Evolutionary conservation across 2,113 vertebrate species (phyloP).

Genomic region (Notiomystis cincta): DNA sequence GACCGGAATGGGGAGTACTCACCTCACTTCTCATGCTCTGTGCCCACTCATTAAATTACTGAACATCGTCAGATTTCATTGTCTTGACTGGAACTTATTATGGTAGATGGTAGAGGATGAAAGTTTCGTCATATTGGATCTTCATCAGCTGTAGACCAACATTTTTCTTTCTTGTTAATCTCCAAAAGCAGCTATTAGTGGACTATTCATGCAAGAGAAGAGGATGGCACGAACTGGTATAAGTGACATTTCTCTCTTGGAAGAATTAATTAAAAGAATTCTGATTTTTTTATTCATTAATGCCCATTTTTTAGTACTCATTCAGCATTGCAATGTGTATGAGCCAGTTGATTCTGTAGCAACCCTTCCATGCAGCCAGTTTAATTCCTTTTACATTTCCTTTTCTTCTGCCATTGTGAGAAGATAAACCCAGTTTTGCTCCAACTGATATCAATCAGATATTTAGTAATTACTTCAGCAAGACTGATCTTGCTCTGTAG

Average conservation of each 20-base stretch:
- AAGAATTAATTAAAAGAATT: not conserved
- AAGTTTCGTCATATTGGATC: not conserved
- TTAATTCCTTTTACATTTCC: not conserved
- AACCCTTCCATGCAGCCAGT: not conserved
- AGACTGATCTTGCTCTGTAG: not conserved
- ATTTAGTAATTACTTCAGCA: not conserved
- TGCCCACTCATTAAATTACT: not conserved
- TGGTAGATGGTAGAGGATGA: not conserved
- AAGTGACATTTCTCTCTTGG: not conserved
- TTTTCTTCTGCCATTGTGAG: not conserved
- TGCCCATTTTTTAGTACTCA: not conserved
- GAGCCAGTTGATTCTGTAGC: not conserved
- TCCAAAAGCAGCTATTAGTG: not conserved
- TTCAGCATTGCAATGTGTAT: not conserved
- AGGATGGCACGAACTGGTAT: not conserved
- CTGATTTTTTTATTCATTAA: not conserved
- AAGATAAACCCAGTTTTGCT: not conserved
- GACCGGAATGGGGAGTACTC: not conserved
- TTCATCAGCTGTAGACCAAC: not conserved
- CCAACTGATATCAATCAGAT: not conserved
- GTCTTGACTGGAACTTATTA: not conserved
- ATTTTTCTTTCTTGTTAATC: not conserved
- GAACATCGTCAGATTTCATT: not conserved
- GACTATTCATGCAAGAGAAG: not conserved
- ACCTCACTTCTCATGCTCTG: not conserved